Base-by-base conservation (phyloP, 37 sponge, comb jelly and placozoan species). In the Halisarca cf. caerulea region DNA sequence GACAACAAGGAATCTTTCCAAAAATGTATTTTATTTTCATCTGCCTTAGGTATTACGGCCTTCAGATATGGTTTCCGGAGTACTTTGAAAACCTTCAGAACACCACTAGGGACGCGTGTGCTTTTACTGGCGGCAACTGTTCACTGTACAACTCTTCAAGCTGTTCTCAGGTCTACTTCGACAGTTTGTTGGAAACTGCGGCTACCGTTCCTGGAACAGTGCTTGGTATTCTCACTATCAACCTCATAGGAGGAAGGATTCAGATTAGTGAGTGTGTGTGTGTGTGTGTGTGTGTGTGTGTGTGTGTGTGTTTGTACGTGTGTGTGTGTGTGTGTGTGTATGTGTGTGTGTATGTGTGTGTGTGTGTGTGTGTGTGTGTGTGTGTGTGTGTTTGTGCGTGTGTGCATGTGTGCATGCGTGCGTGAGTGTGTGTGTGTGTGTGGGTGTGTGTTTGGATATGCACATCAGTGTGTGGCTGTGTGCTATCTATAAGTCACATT, bases 1-100 rank as follows among this genome's bases (percentile, higher is more conserved):
- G n/a, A n/a, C n/a, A n/a, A n/a, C n/a, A n/a, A n/a, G n/a, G n/a
- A n/a, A n/a, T 57, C 80, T 28, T 24, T 25, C 23, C 15, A 28
- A 21, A 15, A 42, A 15, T 17, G 47, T 78, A 35, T 38, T 43
- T 45, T n/a, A 51, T 38, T 36, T 21, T 51, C 36, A 42, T 35
- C 55, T 55, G 47, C 58, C 55, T 0, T 82, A 94, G 95, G 25
- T 97, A 96, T 73, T 96, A 97, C 74, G 98, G 98, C 20, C 85
- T 97, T 5, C 59, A 85, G 79, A 59, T 97, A 68, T 97, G 95
- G 98, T 95, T 97, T 59, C 98, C 98, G 0, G 98, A 95, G 66
- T 97, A 95, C 78, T 92, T 97, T 45, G 80, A 91, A 62, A 35
- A 37, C 18, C n/a, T 78, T 0, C 55, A 83, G 45, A 20, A 37